Evolutionary conservation across 2,888 invertebrate species (phyloP), one percentile per base, ranked within the genome.

Genomic region (Leptopilina syphax): DNA sequence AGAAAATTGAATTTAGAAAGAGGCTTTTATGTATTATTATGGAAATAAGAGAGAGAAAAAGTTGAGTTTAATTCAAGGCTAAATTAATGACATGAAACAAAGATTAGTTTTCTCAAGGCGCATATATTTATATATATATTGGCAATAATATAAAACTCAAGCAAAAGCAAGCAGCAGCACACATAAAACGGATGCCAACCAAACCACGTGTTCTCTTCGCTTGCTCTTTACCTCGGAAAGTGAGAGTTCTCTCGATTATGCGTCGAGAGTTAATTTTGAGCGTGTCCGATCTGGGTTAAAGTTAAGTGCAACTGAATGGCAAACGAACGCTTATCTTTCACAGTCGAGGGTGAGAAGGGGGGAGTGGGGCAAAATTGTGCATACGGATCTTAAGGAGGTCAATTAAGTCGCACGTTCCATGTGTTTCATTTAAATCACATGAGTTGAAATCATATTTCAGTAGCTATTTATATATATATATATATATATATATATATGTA

Each of bases 201-300:
- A 50, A 50, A 73, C 73, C 73, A 73, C 73, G 73, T 73, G 73
- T 73, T 73, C 57, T 50, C 50, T 50, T 44, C 44, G 44, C 50
- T 50, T 50, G 50, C 50, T 50, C 44, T 44, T 44, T 73, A 34
- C 70, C 70, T 57, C 73, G 34, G 73, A 73, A 73, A 73, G 73
- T 73, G 73, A 73, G 73, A 73, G 73, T 73, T 73, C 73, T 73
- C 73, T 73, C 73, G 73, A 73, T 73, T 73, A 73, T 73, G 73
- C 73, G 73, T 73, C 41, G 73, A 73, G 57, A 73, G 57, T 73
- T 73, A 57, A 73, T 73, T 73, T 73, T 73, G 73, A 73, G 73
- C 73, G 47, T 47, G 67, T 34, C 57, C 34, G 73, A 73, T 73
- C 73, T 73, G 73, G 73, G 73, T 73, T 73, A 73, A 73, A 73